These are phyloP conservation scores for Telmatochromis bifrenatus DNA, from an alignment of 2,113 vertebrate species.

Conservation along the genomic window DNA sequence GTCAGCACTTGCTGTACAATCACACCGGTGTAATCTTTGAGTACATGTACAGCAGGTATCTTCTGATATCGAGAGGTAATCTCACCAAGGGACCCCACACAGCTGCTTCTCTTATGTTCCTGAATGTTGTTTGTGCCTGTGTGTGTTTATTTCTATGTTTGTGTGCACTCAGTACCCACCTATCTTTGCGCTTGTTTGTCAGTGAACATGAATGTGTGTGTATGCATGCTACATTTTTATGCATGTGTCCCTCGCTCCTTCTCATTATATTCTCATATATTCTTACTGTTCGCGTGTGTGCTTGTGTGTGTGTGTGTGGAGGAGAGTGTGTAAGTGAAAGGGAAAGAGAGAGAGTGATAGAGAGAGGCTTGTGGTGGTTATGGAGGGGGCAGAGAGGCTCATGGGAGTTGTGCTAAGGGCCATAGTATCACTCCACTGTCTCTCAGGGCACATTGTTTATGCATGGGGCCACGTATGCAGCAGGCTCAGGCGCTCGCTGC, in stretches of 20 bases:
- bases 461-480: conserved; percentile 66
- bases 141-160: background rate
- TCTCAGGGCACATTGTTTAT: conserved; percentile 70
- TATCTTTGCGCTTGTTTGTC: background rate
- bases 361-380: conserved; percentile 22
- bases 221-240: conserved; percentile 14
- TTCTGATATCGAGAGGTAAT: background rate
- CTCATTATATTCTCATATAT: background rate
- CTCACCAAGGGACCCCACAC: background rate
- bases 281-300: background rate
- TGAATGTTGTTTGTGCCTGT: background rate
- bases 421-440: conserved; percentile 64
- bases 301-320: background rate
- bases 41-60: background rate
- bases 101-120: background rate
- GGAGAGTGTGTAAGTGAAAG: background rate
- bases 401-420: conserved; percentile 69
- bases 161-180: background rate
- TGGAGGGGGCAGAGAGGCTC: conserved; percentile 57
- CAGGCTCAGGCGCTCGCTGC: conserved; percentile 41
- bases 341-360: background rate
- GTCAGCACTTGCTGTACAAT: background rate
- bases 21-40: background rate
- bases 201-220: background rate
- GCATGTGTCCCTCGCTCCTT: background rate